phyloP scores from a whole-genome alignment of 1,140 invertebrate genomes.

The Oscheius sp. region DNA sequence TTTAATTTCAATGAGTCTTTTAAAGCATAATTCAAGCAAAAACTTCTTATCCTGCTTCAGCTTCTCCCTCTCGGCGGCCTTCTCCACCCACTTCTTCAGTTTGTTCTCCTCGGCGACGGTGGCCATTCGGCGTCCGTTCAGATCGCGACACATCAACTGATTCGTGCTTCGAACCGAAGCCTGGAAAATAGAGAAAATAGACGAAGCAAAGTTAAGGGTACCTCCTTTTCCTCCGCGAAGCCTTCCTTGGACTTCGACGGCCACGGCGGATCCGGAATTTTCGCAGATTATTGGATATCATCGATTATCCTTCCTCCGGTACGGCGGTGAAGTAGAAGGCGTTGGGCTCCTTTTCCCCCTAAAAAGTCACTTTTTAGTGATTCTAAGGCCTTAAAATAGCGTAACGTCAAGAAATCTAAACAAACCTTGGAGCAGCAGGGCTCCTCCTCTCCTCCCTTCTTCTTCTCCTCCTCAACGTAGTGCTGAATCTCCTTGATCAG shows the following conservation, averaged over 20 bases:
- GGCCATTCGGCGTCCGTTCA: slow-evolving; percentile 83
- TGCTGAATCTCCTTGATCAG: too few species aligned
- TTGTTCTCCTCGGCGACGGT: slow-evolving; percentile 94
- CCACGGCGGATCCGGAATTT: not conserved
- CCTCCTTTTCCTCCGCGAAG: slow-evolving; percentile 59
- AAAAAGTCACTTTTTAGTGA: too few species aligned
- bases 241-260: slow-evolving; percentile 24
- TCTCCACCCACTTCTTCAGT: slow-evolving; percentile 37
- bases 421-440: too few species aligned
- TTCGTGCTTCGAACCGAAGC: slow-evolving; percentile 96
- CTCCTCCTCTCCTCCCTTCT: too few species aligned
- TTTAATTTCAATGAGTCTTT: too few species aligned
- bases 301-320: slow-evolving; percentile 22
- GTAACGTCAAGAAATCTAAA: too few species aligned
- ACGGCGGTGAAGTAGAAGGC: not conserved
- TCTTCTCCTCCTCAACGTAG: too few species aligned
- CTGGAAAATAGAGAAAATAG: slow-evolving; percentile 46
- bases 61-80: slow-evolving; percentile 36
- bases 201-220: slow-evolving; percentile 11
- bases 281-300: slow-evolving; percentile 23
- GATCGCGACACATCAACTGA: slow-evolving; percentile 88
- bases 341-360: too few species aligned
- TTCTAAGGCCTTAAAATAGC: too few species aligned
- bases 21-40: not conserved
- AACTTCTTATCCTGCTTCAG: slow-evolving; percentile 18